These are phyloP conservation scores for Eristalinus sepulchralis DNA, from an alignment of 2,888 invertebrate genomes.

Conservation along the genomic window DNA sequence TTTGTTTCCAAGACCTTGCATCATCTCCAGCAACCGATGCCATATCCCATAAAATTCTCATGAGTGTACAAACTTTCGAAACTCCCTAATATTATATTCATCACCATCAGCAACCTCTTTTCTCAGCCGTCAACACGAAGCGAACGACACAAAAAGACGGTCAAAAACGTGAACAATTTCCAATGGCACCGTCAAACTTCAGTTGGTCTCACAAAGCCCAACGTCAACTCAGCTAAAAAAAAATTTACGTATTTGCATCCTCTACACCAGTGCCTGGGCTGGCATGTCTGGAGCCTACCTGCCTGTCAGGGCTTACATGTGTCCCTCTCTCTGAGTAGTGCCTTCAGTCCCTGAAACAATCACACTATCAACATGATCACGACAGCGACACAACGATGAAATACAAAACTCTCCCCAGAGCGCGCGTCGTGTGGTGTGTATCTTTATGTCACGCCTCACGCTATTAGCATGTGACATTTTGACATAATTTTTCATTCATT, in stretches of 20 bases:
- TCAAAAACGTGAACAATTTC: constrained; percentile 58
- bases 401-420: not conserved
- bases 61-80: not conserved
- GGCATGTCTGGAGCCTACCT: not conserved
- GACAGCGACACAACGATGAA: constrained; percentile 33
- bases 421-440: constrained; percentile 25
- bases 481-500: constrained; percentile 59
- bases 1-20: not conserved
- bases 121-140: not conserved
- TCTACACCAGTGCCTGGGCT: not conserved
- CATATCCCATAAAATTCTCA: not conserved
- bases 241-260: not conserved
- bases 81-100: constrained; percentile 18
- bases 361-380: constrained; percentile 55
- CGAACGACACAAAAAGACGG: constrained; percentile 11
- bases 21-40: not conserved
- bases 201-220: constrained; percentile 24
- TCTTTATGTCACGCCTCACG: constrained; percentile 51
- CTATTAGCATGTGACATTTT: constrained; percentile 68
- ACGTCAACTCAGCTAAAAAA: constrained; percentile 5
- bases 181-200: constrained; percentile 37
- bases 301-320: constrained; percentile 28
- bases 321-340: constrained; percentile 3
- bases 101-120: not conserved
- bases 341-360: constrained; percentile 27